These are phyloP conservation scores for Dryas iulia DNA, from an alignment of 1,140 invertebrate genomes.

Conservation along the genomic window DNA sequence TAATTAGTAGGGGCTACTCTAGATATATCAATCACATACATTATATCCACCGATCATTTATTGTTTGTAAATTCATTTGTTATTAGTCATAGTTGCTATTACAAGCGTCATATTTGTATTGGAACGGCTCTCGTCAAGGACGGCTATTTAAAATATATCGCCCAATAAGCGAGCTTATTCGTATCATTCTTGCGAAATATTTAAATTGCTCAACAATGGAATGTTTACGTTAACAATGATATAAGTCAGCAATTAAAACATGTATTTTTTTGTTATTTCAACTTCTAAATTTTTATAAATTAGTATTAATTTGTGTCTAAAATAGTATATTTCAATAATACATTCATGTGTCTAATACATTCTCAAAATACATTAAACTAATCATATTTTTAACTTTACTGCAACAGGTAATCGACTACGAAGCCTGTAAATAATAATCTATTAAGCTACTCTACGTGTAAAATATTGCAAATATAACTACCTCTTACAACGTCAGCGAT, in stretches of 20 bases:
- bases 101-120: constrained; percentile 50
- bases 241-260: not conserved
- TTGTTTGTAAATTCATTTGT: constrained; percentile 68
- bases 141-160: constrained; percentile 47
- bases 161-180: constrained; percentile 34
- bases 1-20: constrained; percentile 29
- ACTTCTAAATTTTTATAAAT: not conserved
- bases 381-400: not conserved
- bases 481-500: constrained; percentile 5
- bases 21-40: constrained; percentile 40
- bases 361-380: not conserved
- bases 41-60: constrained; percentile 47
- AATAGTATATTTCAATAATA: too few species aligned
- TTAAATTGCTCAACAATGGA: not conserved
- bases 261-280: not conserved
- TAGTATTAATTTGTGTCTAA: too few species aligned
- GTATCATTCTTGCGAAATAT: constrained; percentile 14
- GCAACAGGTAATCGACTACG: not conserved
- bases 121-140: constrained; percentile 60
- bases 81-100: constrained; percentile 63
- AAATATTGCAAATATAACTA: constrained; percentile 4
- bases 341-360: not conserved
- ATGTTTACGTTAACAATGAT: not conserved
- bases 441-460: not conserved
- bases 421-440: not conserved